Base-by-base conservation (phyloP, 2,797 vertebrate species). In the Silurus lanzhouensis region DNA sequence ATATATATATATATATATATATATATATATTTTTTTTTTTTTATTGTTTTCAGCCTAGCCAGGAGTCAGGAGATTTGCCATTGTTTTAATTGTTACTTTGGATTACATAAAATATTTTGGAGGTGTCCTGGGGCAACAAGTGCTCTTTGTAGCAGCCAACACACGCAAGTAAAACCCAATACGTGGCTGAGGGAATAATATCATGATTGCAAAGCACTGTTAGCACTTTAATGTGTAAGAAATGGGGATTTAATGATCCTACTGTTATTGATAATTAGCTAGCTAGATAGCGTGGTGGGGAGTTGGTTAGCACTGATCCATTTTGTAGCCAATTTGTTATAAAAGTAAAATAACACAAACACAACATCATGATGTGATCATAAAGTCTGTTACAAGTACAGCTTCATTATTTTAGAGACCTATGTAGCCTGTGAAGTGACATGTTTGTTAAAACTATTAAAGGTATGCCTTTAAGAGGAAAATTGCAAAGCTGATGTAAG, bases 81-180 rank as follows among this genome's bases (percentile, higher is more conserved):
- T 46, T 80, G 7, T 17, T 64, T 80, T 64, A 80, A 80, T 27
- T 25, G 60, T 80, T 64, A 14, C 61, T 79, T 44, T 79, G 19
- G 61, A 61, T 46, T 22, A 38, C 58, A 79, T 63, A 46, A 63
- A 63, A 46, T 78, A 55, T 60, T 55, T 78, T 25, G 38, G 27
- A 44, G 58, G 76, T 25, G 12, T 63, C n/a, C 77, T 46, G 20
- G 58, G 38, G 44, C 46, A 38, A 19, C 38, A 63, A 0, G 19
- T n/a, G 60, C 58, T 63, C 31, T 63, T 79, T 12, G 10, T 25
- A 10, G 58, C 20, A 38, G 27, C 27, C 27, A 60, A 60, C 19
- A 76, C 27, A 60, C 27, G 17, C 55, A 22, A 77, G 20, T 63
- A 6, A 63, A 46, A 44, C 20, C 15, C n/a, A 63, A 63, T 6